These are phyloP conservation scores for Gandaritis pyraliata DNA, from an alignment of 2,888 invertebrate genomes.

Conservation along the genomic window DNA sequence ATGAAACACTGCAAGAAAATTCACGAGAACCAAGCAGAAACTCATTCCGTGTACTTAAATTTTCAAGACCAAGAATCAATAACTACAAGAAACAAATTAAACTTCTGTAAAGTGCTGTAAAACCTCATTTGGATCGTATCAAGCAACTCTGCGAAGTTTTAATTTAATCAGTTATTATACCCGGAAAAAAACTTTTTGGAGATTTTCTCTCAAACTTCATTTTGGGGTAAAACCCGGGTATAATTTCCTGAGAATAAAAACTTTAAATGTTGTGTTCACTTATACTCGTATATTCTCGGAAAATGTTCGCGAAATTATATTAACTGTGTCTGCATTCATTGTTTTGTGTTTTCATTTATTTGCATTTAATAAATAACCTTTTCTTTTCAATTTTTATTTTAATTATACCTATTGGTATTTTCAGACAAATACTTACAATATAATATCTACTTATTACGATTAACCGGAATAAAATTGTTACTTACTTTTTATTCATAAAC, in stretches of 20 bases:
- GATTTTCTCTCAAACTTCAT: constrained; percentile 52
- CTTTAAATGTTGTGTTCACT: constrained; percentile 62
- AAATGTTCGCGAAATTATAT: constrained; percentile 44
- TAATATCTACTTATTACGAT: too few relatives aligned
- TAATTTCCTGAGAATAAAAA: constrained; percentile 63
- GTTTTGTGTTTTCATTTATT: background rate
- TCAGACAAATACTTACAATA: too few relatives aligned
- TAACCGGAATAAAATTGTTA: too few relatives aligned
- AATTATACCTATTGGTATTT: too few relatives aligned
- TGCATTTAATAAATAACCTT: too few relatives aligned
- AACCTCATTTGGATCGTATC: constrained; percentile 42
- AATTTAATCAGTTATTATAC: constrained; percentile 61
- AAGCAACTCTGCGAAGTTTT: constrained; percentile 46
- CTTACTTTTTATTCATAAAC: too few relatives aligned
- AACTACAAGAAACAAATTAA: constrained; percentile 41
- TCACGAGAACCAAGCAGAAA: constrained; percentile 4
- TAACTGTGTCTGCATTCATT: constrained; percentile 28
- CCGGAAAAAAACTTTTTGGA: constrained; percentile 44
- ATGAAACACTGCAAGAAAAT: constrained; percentile 10
- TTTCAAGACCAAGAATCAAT: constrained; percentile 29
- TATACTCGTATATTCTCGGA: constrained; percentile 52
- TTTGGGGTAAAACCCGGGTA: constrained; percentile 58
- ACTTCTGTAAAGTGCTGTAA: constrained; percentile 37
- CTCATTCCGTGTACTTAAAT: constrained; percentile 22
- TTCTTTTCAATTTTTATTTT: too few relatives aligned